Evolutionary conservation across 2,888 invertebrate species (phyloP).

Genomic region (Hyles lineata): DNA sequence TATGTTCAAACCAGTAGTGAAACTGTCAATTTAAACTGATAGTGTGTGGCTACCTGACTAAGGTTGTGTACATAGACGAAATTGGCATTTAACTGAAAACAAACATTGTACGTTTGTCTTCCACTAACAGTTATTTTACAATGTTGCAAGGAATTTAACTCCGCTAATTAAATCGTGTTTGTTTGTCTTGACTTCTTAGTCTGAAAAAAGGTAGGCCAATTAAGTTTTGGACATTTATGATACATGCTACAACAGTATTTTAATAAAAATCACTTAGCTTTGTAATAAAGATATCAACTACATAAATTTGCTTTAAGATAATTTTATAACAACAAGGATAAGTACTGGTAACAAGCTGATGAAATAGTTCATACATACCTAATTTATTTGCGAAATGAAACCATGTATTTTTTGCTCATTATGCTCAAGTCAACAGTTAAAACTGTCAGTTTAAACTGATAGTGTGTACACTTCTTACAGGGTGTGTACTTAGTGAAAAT

Average conservation of each 20-base stretch:
- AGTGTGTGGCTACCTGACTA: not conserved
- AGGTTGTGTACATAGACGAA: not conserved
- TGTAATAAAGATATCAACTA: too few species aligned
- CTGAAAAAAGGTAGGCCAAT: too few species aligned
- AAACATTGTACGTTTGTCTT: conserved; percentile 2
- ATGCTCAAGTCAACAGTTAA: not conserved
- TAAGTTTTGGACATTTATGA: too few species aligned
- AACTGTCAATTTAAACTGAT: conserved; percentile 11
- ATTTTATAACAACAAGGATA: too few species aligned
- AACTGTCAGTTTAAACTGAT: conserved; percentile 13
- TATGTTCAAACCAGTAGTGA: not conserved
- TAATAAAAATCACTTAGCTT: too few species aligned
- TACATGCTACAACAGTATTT: too few species aligned
- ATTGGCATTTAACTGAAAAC: conserved; percentile 1
- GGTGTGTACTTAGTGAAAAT: not conserved
- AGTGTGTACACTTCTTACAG: not conserved
- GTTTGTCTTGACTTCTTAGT: too few species aligned
- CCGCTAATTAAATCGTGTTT: not conserved
- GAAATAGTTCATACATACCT: too few species aligned
- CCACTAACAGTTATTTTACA: not conserved
- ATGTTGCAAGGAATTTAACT: conserved; percentile 5
- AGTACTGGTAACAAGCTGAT: too few species aligned
- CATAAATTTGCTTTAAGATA: too few species aligned
- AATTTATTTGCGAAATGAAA: too few species aligned
- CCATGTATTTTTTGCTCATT: too few species aligned